A percentile compares a stretch with the other conserved stretches of the same genome.
Conservation (phyloP, 2,888 invertebrate species). For the Chydorus sphaericus region DNA sequence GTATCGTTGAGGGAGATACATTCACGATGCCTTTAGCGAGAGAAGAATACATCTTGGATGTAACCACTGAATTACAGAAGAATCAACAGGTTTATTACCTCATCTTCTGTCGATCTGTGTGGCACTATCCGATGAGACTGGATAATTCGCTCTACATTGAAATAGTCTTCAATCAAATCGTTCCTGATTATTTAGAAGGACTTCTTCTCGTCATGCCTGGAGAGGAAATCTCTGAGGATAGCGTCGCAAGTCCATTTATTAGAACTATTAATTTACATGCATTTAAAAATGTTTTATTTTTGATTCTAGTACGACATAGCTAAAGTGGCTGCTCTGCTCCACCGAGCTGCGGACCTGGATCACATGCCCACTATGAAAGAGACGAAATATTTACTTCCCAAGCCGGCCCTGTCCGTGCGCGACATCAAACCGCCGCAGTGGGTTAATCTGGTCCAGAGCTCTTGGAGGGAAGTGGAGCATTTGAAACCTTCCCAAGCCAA, state of each 20-base stretch:
- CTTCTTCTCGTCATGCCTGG: slow-evolving; percentile 67
- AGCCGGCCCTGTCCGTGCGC: slow-evolving; percentile 68
- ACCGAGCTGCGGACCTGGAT: slow-evolving; percentile 75
- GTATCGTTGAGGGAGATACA: slow-evolving; percentile 88
- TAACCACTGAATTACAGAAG: slow-evolving; percentile 83
- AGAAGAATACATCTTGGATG: slow-evolving; percentile 90
- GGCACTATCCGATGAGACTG: slow-evolving; percentile 70
- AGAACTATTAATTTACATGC: background rate
- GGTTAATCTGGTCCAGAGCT: slow-evolving; percentile 73
- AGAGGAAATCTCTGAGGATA: slow-evolving; percentile 40
- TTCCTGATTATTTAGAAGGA: slow-evolving; percentile 91
- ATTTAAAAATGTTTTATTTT: background rate
- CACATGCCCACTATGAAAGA: slow-evolving; percentile 68
- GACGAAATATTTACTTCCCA: slow-evolving; percentile 78
- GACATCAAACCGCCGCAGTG: slow-evolving; percentile 80
- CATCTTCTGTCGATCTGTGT: slow-evolving; percentile 92
- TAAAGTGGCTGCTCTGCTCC: slow-evolving; percentile 74
- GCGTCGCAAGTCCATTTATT: slow-evolving; percentile 31
- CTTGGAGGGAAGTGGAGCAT: slow-evolving; percentile 68
- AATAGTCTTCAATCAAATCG: slow-evolving; percentile 86
- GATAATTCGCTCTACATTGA: slow-evolving; percentile 94
- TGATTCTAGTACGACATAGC: slow-evolving; percentile 60
- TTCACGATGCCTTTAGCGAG: slow-evolving; percentile 89
- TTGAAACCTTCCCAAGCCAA: slow-evolving; percentile 69
- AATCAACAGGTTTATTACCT: slow-evolving; percentile 90